These are phyloP conservation scores for Metridium senile DNA, from an alignment of 92 coral and sea anemone genomes.

Conservation along the genomic window DNA sequence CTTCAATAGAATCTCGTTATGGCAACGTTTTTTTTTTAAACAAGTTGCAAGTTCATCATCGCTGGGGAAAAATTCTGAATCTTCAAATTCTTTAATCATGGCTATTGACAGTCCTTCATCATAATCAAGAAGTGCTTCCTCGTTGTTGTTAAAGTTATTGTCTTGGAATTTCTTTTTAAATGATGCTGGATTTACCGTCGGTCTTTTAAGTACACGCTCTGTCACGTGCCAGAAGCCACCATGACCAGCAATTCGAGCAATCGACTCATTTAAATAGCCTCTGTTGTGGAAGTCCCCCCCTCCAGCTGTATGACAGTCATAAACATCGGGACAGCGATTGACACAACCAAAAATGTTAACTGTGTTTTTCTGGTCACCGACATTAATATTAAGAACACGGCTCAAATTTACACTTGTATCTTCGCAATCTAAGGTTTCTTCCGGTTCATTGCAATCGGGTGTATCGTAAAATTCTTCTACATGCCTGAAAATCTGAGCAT, in stretches of 20 bases:
- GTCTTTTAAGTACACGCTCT: conserved; percentile 33
- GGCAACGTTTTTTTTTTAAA: background rate
- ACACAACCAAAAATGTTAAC: conserved; percentile 44
- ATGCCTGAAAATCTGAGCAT: too few relatives aligned
- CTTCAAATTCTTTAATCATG: conserved; percentile 31
- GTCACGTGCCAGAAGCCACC: conserved; percentile 44
- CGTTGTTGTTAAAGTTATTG: conserved; percentile 44
- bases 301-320: conserved; percentile 38
- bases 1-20: conserved; percentile 26
- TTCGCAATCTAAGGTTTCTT: background rate
- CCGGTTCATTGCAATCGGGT: too few relatives aligned
- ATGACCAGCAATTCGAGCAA: conserved; percentile 28
- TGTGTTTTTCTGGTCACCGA: conserved; percentile 57
- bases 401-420: background rate
- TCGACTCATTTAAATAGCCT: conserved; percentile 55
- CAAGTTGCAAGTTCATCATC: conserved; percentile 17
- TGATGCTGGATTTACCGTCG: conserved; percentile 19
- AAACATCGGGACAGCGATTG: conserved; percentile 56
- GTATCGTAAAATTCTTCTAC: too few relatives aligned
- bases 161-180: conserved; percentile 29
- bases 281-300: conserved; percentile 57
- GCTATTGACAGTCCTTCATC: conserved; percentile 54
- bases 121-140: conserved; percentile 49
- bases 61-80: conserved; percentile 29
- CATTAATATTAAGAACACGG: conserved; percentile 40